Conservation (phyloP, 2,888 invertebrate species). For the Archips xylosteana region DNA sequence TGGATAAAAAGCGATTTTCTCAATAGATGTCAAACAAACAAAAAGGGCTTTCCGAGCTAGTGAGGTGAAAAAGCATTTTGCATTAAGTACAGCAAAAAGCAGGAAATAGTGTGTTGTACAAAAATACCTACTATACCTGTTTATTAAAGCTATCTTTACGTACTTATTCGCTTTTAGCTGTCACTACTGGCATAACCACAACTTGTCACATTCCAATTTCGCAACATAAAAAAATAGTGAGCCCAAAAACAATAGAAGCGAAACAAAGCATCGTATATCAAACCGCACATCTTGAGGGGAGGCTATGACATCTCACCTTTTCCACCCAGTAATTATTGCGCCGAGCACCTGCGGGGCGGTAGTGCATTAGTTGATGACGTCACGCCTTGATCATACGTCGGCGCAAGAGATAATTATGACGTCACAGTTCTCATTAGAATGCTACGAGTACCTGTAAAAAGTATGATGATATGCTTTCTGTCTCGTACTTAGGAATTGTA, state of each 20-base stretch:
- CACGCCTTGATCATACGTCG: conserved; percentile 51
- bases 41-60: too few relatives aligned
- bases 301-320: conserved; percentile 68
- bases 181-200: neutral
- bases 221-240: conserved; percentile 44
- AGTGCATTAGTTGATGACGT: conserved; percentile 82
- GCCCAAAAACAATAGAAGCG: conserved; percentile 49
- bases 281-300: conserved; percentile 61
- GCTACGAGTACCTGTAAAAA: neutral
- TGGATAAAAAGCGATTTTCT: too few relatives aligned
- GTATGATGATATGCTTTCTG: neutral
- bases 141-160: neutral
- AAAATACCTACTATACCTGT: too few relatives aligned
- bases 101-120: too few relatives aligned
- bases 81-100: too few relatives aligned
- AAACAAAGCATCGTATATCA: conserved; percentile 50
- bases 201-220: conserved; percentile 28
- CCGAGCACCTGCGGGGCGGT: conserved; percentile 67
- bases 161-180: neutral
- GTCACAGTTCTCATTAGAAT: conserved; percentile 15
- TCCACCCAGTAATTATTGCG: conserved; percentile 71
- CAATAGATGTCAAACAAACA: too few relatives aligned
- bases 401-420: conserved; percentile 5
- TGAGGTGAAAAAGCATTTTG: too few relatives aligned
- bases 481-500: too few relatives aligned